Percentiles rank a stretch among this genome's conserved stretches.
These are phyloP conservation scores for Trogon melanurus DNA, from an alignment of 2,113 vertebrate species.

Conservation along the genomic window DNA sequence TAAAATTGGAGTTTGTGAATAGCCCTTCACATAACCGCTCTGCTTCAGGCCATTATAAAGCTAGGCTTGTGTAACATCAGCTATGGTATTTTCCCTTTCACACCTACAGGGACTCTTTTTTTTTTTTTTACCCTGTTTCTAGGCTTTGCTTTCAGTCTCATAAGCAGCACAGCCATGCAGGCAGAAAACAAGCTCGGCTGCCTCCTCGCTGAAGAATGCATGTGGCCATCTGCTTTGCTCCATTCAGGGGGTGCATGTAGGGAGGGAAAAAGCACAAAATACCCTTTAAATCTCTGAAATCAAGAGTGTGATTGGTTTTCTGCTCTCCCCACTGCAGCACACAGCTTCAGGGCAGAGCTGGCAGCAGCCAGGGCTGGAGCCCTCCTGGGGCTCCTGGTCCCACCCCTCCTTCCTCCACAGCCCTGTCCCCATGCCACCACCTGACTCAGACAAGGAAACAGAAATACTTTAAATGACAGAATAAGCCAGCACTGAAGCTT, in stretches of 20 bases:
- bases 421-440: accelerated
- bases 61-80: neutral
- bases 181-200: neutral
- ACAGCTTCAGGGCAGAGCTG: neutral
- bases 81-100: conserved; percentile 19
- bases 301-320: neutral
- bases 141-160: conserved; percentile 7
- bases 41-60: neutral
- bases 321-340: neutral
- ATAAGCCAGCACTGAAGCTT: neutral
- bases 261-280: neutral
- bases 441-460: neutral
- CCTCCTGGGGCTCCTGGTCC: neutral
- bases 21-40: neutral
- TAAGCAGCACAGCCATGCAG: neutral
- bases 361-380: neutral
- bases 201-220: neutral
- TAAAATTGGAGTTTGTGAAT: conserved; percentile 22
- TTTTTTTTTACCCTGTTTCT: neutral
- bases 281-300: neutral
- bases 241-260: neutral
- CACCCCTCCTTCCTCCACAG: neutral
- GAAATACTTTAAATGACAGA: neutral
- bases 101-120: neutral
- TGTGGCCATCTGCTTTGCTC: neutral